phyloP scores from a whole-genome alignment of 2,888 invertebrate species.

The Sphaerophoria rueppellii region DNA sequence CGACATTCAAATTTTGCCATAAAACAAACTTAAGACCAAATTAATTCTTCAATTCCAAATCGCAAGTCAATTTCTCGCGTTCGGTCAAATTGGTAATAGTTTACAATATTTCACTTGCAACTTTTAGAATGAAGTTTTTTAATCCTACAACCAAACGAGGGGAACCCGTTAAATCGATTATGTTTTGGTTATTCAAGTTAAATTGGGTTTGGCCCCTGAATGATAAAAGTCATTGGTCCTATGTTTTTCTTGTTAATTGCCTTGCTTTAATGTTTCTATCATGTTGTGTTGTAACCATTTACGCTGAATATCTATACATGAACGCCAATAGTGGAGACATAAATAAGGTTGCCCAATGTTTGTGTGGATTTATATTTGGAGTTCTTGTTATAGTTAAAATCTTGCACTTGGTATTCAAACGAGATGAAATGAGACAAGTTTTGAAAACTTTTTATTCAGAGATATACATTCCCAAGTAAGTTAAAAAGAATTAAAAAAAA shows the following conservation, averaged over 20 bases:
- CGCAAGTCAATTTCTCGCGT: too few relatives aligned
- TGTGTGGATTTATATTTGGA: conserved; percentile 25
- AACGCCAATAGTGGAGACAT: conserved; percentile 7
- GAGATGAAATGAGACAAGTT: conserved; percentile 14
- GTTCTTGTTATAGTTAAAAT: conserved; percentile 6
- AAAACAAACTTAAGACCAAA: too few relatives aligned
- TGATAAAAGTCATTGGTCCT: not conserved
- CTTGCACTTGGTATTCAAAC: conserved; percentile 1
- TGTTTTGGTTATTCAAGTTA: conserved; percentile 20
- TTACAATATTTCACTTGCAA: too few relatives aligned
- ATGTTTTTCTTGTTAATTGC: not conserved
- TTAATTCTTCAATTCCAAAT: too few relatives aligned
- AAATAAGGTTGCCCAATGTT: conserved; percentile 16
- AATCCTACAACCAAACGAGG: not conserved
- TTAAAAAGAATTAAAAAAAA: not conserved
- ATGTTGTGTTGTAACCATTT: conserved; percentile 6
- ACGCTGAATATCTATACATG: conserved; percentile 26
- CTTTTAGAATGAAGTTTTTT: conserved; percentile 1
- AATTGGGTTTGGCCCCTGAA: conserved; percentile 33
- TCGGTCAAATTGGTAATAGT: too few relatives aligned
- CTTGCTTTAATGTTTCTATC: conserved; percentile 3
- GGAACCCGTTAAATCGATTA: conserved; percentile 2
- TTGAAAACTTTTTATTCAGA: conserved; percentile 11
- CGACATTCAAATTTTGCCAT: too few relatives aligned
- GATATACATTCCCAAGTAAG: conserved; percentile 24